These are phyloP conservation scores for Apis dorsata DNA, from an alignment of 1,140 invertebrate genomes.

Conservation along the genomic window DNA sequence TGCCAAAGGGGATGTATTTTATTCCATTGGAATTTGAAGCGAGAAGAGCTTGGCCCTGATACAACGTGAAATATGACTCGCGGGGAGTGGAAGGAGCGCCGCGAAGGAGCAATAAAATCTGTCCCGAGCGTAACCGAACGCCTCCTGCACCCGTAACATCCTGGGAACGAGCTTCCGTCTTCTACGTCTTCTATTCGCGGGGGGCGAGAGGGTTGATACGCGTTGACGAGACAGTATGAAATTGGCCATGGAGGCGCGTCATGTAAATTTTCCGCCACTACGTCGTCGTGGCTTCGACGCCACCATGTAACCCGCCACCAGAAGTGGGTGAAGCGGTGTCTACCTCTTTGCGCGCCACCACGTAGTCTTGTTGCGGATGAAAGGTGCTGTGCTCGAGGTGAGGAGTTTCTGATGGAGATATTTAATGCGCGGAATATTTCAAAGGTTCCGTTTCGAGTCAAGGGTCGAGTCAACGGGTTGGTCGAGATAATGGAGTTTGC, in stretches of 20 bases:
- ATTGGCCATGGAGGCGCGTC: constrained; percentile 44
- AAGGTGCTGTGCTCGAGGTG: background rate
- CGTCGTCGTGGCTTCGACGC: background rate
- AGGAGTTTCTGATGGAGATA: background rate
- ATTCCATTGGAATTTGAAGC: constrained; percentile 49
- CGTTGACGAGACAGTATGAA: constrained; percentile 58
- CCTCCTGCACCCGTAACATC: constrained; percentile 12
- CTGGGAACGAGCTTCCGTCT: constrained; percentile 8
- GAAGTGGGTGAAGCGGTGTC: no score
- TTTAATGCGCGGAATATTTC: background rate
- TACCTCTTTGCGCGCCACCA: background rate
- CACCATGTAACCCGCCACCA: no score
- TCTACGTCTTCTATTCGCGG: background rate
- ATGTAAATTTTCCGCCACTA: constrained; percentile 47
- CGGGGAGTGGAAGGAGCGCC: constrained; percentile 12
- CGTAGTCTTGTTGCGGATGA: background rate
- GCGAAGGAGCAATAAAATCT: constrained; percentile 59
- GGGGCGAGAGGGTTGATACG: background rate
- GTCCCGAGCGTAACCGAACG: constrained; percentile 29
- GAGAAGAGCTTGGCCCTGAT: constrained; percentile 42
- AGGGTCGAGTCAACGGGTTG: no score
- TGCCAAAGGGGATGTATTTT: constrained; percentile 41
- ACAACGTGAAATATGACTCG: constrained; percentile 61
- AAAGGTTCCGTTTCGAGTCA: background rate
- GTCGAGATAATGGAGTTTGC: background rate